These are phyloP conservation scores for Drosophila saltans DNA, from an alignment of 1,140 invertebrate genomes.

Conservation along the genomic window DNA sequence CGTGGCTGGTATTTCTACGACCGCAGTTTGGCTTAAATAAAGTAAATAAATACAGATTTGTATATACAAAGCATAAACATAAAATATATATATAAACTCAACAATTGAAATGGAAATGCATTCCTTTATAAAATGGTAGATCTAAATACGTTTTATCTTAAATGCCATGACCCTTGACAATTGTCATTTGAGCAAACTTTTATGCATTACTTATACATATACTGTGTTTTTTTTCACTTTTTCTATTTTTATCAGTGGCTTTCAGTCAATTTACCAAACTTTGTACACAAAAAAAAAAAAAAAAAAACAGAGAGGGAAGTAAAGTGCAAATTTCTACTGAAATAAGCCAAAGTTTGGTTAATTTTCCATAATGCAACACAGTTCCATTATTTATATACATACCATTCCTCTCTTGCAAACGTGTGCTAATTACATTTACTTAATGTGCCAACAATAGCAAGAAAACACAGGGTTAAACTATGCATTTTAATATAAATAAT, in stretches of 20 bases:
- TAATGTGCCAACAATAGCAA: constrained; percentile 18
- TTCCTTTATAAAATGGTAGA: neutral
- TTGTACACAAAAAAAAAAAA: constrained; percentile 4
- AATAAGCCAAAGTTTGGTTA: constrained; percentile 44
- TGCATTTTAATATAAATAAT: constrained; percentile 66
- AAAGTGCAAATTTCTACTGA: constrained; percentile 12
- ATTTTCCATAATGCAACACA: constrained; percentile 50
- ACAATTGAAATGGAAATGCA: neutral
- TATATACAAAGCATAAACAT: too few species aligned
- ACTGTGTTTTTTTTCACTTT: neutral
- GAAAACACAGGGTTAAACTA: constrained; percentile 22
- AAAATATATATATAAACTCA: too few species aligned
- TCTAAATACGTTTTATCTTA: neutral
- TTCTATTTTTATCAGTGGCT: neutral
- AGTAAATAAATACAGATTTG: constrained; percentile 1
- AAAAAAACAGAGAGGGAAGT: neutral
- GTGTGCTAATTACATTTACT: constrained; percentile 68
- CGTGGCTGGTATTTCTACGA: constrained; percentile 41
- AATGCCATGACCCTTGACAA: constrained; percentile 8
- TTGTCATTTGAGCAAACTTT: neutral
- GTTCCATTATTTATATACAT: constrained; percentile 64
- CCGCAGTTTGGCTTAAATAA: neutral
- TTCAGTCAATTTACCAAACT: constrained; percentile 40
- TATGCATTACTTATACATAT: too few species aligned
- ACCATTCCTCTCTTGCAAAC: constrained; percentile 57